Base-by-base conservation (phyloP, 2,888 invertebrate species). In the Drosophila merina region DNA sequence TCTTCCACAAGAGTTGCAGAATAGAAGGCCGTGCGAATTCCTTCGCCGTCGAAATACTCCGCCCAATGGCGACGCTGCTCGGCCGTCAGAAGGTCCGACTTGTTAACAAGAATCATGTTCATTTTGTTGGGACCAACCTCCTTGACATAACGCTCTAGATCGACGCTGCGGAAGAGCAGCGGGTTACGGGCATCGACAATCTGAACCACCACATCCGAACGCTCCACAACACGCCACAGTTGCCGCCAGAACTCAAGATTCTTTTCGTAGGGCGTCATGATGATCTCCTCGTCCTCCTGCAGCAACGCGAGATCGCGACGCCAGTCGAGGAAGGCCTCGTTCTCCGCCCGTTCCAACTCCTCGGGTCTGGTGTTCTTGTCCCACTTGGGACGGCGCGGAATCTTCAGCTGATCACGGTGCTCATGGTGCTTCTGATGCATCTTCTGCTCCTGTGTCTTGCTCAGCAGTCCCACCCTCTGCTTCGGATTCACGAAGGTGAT, bases 221-320 rank as follows among this genome's bases (percentile, higher is more conserved):
- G 94, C 91, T 99, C 99, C n/a, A 99, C 94, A 0, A 99, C 99
- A 79, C 99, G 94, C 99, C 99, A 99, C 33, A 99, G 91, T 90
- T 99, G 99, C 50, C 98, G 94, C 99, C 99, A 99, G 83, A 99
- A 97, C 90, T 99, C 98, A 20, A 99, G 91, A 92, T 99, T 99
- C 88, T 97, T 96, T 89, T 99, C 99, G 92, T 98, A 99, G 0
- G 99, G 99, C 0, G 99, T 99, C 74, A 99, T 92, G 0, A 96
- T 93, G 2, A 99, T 93, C 0, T 95, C 95, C 0, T 95, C 95
- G 47, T 98, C 95, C 77, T 97, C 96, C 91, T 96, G 96, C 12
- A 97, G 90, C 28, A 94, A 90, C 3, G 97, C 96, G 57, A 99
- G 92, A 58, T 95, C 93, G 52, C 97, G 93, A 72, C 99, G 93